Evolutionary conservation across 2,888 invertebrate genomes (phyloP), one percentile per base, ranked within the genome.

Genomic region (Caradrina kadenii): DNA sequence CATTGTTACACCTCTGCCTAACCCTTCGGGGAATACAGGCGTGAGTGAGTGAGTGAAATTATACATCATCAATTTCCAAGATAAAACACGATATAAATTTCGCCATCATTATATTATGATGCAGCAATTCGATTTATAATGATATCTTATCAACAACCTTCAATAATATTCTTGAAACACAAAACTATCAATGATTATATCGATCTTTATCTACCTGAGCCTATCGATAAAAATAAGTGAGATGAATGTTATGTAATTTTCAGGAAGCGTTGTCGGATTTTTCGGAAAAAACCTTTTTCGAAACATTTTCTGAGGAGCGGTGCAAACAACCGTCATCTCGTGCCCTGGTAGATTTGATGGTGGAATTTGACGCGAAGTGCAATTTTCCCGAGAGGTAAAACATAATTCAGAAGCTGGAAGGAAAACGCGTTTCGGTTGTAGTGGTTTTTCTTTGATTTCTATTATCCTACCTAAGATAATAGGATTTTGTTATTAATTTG

Each of bases 331-430:
- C 96, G 15, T 95, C 97, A 1, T 96, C 97, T 0, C 94, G 93
- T 64, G 92, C 94, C 0, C 89, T 97, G 1, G 94, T 97, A 76
- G 90, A 96, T 73, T 97, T 96, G 82, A 97, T 97, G 97, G 96
- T 96, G 19, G 90, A 96, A 49, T 94, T 97, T 11, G 97, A 98
- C 79, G 89, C 88, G 0, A 90, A 92, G 74, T 94, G 96, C 54
- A 96, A 97, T 87, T 91, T 97, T 0, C 97, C 97, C 87, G 92
- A 96, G 60, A 93, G 96, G 89, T 96, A 86, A 88, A 90, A 71
- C 15, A 26, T 26, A 10, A 42, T 60, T 22, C 26, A 31, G 52
- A 42, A 42, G 1, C 13, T 6, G 42, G 13, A 52, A 66, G 10
- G 11, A n/a, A 6, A 63, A 66, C 6, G 3, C 1, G 4, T 50